phyloP scores from a whole-genome alignment of 2,113 vertebrate genomes.

The Tapirus terrestris region DNA sequence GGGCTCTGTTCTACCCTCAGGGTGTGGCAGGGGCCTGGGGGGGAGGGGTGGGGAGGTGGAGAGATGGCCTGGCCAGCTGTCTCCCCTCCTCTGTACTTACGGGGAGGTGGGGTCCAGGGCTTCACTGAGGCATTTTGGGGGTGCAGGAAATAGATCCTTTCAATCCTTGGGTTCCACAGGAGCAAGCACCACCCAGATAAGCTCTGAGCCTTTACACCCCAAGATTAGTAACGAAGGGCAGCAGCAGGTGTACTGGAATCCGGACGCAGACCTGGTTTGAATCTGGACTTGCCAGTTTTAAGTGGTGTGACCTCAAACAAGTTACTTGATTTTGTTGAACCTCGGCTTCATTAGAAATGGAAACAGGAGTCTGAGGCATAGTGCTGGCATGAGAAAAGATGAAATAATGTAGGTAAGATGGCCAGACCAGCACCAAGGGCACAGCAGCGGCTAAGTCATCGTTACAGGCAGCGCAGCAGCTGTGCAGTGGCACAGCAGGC shows the following conservation, averaged over 20 bases:
- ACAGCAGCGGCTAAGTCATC: neutral
- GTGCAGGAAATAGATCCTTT: neutral
- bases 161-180: neutral
- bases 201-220: neutral
- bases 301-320: neutral
- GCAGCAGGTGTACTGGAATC: neutral
- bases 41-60: neutral
- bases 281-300: neutral
- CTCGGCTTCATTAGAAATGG: neutral
- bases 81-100: neutral
- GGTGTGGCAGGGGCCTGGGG: neutral
- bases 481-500: no score
- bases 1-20: neutral
- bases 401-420: neutral
- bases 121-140: neutral
- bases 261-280: neutral
- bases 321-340: neutral
- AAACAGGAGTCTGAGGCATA: neutral
- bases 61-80: neutral
- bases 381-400: neutral
- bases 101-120: neutral
- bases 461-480: no score
- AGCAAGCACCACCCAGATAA: neutral
- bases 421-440: neutral
- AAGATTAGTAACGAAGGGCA: neutral